Base-by-base conservation (phyloP, 1,140 invertebrate species). In the Papilio polytes region DNA sequence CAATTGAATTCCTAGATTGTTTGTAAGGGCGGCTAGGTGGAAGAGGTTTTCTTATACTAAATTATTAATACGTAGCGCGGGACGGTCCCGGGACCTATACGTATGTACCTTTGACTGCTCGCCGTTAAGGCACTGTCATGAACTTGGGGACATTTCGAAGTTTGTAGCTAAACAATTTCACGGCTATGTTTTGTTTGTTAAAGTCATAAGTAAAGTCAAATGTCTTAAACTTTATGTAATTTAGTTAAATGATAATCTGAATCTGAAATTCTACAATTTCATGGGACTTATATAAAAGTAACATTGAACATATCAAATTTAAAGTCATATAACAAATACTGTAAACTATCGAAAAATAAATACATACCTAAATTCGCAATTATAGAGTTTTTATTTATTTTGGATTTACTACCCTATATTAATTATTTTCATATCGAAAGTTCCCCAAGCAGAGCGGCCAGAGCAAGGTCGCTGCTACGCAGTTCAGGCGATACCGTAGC, bases 61-160 rank as follows among this genome's bases (percentile, higher is more conserved):
- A 48, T 59, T 73, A 59, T 22, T 74, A 78, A 44, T 51, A 74
- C 31, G 74, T 73, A 80, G 84, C 80, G 85, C 72, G 89, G 84
- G 85, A 86, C 85, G 86, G 81, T 85, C 73, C 82, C 80, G 87
- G 87, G 3, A 41, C 36, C 36, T 41, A 41, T 41, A 41, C 36
- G 36, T 41, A 41, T 41, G 8, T 36, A 70, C 63, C 22, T 15
- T 70, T 85, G 84, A 84, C 83, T 85, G 87, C 84, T 86, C 85
- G 82, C 87, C 87, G 89, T 89, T 92, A 92, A 92, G 91, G 92
- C 92, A 94, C 91, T 92, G 89, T 89, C 85, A 87, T 88, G 88
- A 85, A 85, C 56, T 44, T 78, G 59, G 56, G 56, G 77, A 78
- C 41, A 41, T 63, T 78, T 78, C 77, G 77, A 78, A 66, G 59